A percentile compares a stretch with the other conserved stretches of the same genome.
These are phyloP conservation scores for Rhingia campestris DNA, from an alignment of 2,888 invertebrate genomes.

Conservation along the genomic window DNA sequence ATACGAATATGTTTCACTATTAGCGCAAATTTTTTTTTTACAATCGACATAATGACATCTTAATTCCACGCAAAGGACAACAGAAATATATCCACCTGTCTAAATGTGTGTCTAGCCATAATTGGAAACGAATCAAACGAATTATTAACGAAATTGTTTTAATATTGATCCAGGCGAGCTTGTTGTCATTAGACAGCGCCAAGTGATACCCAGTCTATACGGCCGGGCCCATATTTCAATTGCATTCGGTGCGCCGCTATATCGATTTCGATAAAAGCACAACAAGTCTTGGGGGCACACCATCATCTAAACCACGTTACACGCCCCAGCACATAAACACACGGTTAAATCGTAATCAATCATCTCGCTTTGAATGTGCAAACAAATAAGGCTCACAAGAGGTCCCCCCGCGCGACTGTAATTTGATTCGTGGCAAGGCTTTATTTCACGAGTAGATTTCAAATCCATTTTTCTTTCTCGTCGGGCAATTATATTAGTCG, in stretches of 20 bases:
- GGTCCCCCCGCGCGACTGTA: background rate
- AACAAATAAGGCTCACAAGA: conserved; percentile 19
- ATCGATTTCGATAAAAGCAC: conserved; percentile 33
- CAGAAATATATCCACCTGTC: background rate
- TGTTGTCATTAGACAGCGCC: conserved; percentile 7
- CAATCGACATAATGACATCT: background rate
- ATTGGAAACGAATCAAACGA: conserved; percentile 18
- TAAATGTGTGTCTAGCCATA: background rate
- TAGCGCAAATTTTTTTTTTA: background rate
- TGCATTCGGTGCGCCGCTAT: background rate
- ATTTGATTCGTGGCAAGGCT: conserved; percentile 3
- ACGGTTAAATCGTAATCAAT: conserved; percentile 14
- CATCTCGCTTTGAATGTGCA: conserved; percentile 15
- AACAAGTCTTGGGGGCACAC: background rate
- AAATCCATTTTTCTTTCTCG: conserved; percentile 15
- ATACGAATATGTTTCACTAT: too few relatives aligned
- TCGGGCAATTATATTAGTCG: conserved; percentile 13
- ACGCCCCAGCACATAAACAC: background rate
- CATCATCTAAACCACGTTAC: background rate
- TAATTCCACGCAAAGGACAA: background rate
- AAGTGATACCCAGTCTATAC: background rate
- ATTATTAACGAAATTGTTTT: conserved; percentile 25
- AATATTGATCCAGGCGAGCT: conserved; percentile 27
- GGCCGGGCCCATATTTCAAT: background rate
- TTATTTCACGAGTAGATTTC: background rate